Percentiles rank a stretch among this genome's conserved stretches.
These are phyloP conservation scores for Ellobium chinense DNA, from an alignment of 2,888 invertebrate genomes.

Conservation along the genomic window DNA sequence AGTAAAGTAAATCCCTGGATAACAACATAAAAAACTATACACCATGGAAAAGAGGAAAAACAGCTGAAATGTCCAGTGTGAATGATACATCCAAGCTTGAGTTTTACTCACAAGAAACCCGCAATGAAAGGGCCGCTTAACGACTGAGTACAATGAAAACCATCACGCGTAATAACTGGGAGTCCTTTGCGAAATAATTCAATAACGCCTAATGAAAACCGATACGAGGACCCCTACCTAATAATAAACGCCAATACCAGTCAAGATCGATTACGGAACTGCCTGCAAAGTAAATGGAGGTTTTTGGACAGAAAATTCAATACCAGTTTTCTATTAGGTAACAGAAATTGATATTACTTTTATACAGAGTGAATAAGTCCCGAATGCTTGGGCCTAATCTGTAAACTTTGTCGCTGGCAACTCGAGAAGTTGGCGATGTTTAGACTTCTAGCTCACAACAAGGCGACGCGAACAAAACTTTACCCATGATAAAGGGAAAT, in stretches of 20 bases:
- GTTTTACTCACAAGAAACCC: background rate
- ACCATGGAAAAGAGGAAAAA: background rate
- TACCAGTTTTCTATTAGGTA: constrained; percentile 8
- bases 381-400: background rate
- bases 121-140: background rate
- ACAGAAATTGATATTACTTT: constrained; percentile 17
- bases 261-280: background rate
- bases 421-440: constrained; percentile 10
- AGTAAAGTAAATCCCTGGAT: background rate
- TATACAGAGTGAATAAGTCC: constrained; percentile 6
- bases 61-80: background rate
- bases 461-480: constrained; percentile 25
- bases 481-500: constrained; percentile 20
- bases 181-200: background rate
- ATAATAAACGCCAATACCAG: background rate
- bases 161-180: background rate
- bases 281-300: background rate
- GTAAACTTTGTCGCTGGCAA: background rate
- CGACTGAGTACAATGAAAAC: background rate
- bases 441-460: background rate
- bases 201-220: background rate
- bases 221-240: background rate
- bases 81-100: background rate
- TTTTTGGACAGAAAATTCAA: background rate
- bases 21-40: too few relatives aligned